Evolutionary conservation across 2,888 invertebrate species (phyloP).

Genomic region (Troglohyphantes excavatus): DNA sequence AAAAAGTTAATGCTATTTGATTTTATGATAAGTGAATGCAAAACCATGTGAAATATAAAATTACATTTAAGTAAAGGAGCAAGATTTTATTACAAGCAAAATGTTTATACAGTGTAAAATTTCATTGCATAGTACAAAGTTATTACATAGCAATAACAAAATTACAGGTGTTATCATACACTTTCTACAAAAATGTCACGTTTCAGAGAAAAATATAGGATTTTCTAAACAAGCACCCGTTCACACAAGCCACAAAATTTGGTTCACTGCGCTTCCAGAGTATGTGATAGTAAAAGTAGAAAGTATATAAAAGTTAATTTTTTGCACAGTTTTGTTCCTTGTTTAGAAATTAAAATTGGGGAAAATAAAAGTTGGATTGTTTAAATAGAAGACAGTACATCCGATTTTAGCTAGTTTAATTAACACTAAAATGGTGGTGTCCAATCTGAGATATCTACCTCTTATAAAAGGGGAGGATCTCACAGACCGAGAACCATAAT

Average conservation of each 20-base stretch:
- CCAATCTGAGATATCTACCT: too few relatives aligned
- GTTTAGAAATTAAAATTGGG: neutral
- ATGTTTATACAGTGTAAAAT: constrained; percentile 70
- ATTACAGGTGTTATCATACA: constrained; percentile 65
- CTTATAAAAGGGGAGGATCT: too few relatives aligned
- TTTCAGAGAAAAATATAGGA: constrained; percentile 55
- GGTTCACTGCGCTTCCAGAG: neutral
- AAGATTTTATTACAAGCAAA: constrained; percentile 78
- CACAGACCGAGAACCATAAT: too few relatives aligned
- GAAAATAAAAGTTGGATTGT: too few relatives aligned
- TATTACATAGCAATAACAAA: constrained; percentile 70
- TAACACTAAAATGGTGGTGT: too few relatives aligned
- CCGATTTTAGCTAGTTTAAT: too few relatives aligned
- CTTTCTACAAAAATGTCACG: constrained; percentile 66
- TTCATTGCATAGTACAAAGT: constrained; percentile 65
- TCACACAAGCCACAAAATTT: neutral
- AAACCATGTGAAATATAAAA: constrained; percentile 54
- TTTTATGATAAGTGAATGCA: constrained; percentile 27
- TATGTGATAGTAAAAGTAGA: neutral
- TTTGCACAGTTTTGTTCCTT: neutral
- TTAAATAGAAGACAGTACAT: too few relatives aligned
- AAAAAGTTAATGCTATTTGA: neutral
- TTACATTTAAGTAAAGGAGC: constrained; percentile 47
- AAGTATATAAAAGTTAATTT: neutral
- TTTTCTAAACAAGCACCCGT: constrained; percentile 59